Evolutionary conservation across 2,113 vertebrate species (phyloP).

Genomic region (Rhizomys pruinosus): DNA sequence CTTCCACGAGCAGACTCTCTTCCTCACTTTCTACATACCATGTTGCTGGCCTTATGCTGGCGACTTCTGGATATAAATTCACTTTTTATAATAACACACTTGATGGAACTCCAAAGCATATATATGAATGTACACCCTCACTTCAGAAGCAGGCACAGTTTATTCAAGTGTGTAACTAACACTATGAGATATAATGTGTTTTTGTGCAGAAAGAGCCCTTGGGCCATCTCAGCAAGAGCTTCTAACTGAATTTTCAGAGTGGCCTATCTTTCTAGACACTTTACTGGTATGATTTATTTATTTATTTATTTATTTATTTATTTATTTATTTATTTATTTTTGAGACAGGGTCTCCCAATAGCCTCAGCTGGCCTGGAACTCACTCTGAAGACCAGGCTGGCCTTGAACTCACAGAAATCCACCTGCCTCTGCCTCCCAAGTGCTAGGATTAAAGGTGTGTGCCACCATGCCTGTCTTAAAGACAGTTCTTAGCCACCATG

Average conservation of each 20-base stretch:
- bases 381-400: too few relatives aligned
- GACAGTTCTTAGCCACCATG: too few relatives aligned
- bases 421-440: too few relatives aligned
- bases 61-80: not conserved
- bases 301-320: too few relatives aligned
- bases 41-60: not conserved
- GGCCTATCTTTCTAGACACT: constrained; percentile 66
- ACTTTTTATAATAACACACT: not conserved
- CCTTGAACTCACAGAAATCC: too few relatives aligned
- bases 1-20: not conserved
- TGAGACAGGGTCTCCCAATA: too few relatives aligned
- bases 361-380: too few relatives aligned
- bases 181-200: constrained; percentile 57
- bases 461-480: too few relatives aligned
- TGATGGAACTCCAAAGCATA: not conserved
- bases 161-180: constrained; percentile 62
- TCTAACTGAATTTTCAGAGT: not conserved
- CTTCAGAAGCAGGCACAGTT: constrained; percentile 71
- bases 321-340: too few relatives aligned
- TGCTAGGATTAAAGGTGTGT: too few relatives aligned
- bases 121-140: constrained; percentile 72
- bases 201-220: constrained; percentile 62
- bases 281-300: constrained; percentile 64
- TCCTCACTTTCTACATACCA: not conserved
- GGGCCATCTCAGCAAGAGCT: constrained; percentile 41